Evolutionary conservation across 2,888 invertebrate species (phyloP).

Genomic region (Drosophila subsilvestris): DNA sequence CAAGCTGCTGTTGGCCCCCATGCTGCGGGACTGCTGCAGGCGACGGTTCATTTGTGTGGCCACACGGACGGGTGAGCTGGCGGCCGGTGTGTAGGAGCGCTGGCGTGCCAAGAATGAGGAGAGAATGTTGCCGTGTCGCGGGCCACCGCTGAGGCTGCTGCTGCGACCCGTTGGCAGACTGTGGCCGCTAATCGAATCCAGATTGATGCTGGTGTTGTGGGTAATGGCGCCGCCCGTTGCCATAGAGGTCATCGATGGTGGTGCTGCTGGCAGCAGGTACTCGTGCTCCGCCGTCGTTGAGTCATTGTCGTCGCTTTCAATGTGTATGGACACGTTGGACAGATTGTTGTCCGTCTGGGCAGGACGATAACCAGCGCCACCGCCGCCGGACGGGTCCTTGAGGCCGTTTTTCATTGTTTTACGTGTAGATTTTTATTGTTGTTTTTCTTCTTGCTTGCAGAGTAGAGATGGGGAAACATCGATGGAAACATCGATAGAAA

Average conservation of each 20-base stretch:
- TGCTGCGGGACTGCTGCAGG: conserved; percentile 54
- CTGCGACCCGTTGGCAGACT: conserved; percentile 30
- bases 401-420: conserved; percentile 62
- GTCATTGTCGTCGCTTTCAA: conserved; percentile 69
- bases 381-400: conserved; percentile 58
- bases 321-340: conserved; percentile 53
- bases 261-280: conserved; percentile 57
- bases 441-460: no score
- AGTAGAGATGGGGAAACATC: no score
- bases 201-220: conserved; percentile 59
- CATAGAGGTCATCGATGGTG: conserved; percentile 47
- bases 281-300: conserved; percentile 73
- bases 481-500: no score
- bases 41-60: conserved; percentile 63
- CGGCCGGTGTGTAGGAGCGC: conserved; percentile 62
- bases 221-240: conserved; percentile 15
- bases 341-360: conserved; percentile 31
- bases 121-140: conserved; percentile 61
- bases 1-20: conserved; percentile 42
- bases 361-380: conserved; percentile 30
- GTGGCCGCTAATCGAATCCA: conserved; percentile 52
- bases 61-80: conserved; percentile 48
- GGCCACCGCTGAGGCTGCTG: conserved; percentile 35
- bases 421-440: conserved; percentile 27
- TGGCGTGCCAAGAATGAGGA: conserved; percentile 57